Conservation (phyloP, 1,140 invertebrate species). For the Arion vulgaris region DNA sequence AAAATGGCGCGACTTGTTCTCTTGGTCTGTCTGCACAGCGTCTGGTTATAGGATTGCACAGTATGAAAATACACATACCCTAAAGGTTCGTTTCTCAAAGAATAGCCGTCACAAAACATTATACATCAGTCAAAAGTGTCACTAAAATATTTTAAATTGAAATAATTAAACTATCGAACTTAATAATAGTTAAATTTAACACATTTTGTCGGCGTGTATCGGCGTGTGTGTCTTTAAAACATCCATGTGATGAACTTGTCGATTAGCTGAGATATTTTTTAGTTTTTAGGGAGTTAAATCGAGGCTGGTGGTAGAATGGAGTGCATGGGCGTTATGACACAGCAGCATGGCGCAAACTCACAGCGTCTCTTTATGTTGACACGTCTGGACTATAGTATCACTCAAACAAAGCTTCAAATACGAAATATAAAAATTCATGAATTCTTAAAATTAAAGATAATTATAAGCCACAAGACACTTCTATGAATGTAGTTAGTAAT, state of each 20-base stretch:
- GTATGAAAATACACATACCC: not conserved
- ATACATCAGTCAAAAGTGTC: not conserved
- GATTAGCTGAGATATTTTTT: not conserved
- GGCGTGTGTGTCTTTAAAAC: not conserved
- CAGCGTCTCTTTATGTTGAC: slow-evolving; percentile 37
- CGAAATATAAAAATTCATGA: not conserved
- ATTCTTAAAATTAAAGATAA: not conserved
- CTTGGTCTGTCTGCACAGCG: not conserved
- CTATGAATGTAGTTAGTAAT: not conserved
- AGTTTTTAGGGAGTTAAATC: not conserved
- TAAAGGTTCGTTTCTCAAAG: not conserved
- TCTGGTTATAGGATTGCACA: not conserved
- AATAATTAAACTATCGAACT: not conserved
- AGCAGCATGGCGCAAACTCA: slow-evolving; percentile 34
- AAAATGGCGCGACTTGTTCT: slow-evolving; percentile 1
- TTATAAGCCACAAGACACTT: not conserved
- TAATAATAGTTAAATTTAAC: not conserved
- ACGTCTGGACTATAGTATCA: not conserved
- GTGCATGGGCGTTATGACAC: slow-evolving; percentile 19
- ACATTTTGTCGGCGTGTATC: not conserved
- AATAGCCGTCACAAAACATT: not conserved
- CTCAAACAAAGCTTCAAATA: not conserved
- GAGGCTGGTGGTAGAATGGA: slow-evolving; percentile 5
- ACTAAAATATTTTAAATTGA: not conserved
- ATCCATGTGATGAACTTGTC: not conserved